phyloP scores from a whole-genome alignment of 2,888 invertebrate genomes.

The Troglohyphantes excavatus region DNA sequence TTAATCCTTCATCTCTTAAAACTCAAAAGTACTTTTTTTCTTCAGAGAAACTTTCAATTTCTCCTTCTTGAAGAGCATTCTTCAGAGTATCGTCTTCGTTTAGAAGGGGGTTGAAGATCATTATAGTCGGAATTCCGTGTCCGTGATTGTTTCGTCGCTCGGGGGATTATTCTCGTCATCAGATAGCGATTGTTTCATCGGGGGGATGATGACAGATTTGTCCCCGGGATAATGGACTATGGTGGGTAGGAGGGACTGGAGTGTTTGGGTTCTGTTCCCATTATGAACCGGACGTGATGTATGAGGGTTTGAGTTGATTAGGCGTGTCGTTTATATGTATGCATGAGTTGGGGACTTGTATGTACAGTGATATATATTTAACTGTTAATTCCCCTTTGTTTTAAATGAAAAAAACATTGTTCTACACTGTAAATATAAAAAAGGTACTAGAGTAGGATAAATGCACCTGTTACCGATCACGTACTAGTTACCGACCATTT shows the following conservation, averaged over 20 bases:
- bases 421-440: no score
- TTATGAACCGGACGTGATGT: conserved; percentile 6
- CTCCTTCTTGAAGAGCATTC: neutral
- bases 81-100: neutral
- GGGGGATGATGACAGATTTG: neutral
- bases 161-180: neutral
- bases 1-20: no score
- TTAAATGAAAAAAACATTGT: no score
- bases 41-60: neutral
- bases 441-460: no score
- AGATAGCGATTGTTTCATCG: neutral
- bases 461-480: no score
- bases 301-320: neutral
- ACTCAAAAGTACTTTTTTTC: no score
- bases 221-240: conserved; percentile 11
- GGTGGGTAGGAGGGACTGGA: neutral
- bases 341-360: no score
- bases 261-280: neutral
- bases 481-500: no score
- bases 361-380: no score
- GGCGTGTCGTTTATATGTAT: neutral
- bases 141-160: conserved; percentile 12
- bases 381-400: no score
- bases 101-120: neutral
- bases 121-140: conserved; percentile 7